Evolutionary conservation across 2,113 vertebrate genomes (phyloP).

Genomic region (Calidris pugnax): DNA sequence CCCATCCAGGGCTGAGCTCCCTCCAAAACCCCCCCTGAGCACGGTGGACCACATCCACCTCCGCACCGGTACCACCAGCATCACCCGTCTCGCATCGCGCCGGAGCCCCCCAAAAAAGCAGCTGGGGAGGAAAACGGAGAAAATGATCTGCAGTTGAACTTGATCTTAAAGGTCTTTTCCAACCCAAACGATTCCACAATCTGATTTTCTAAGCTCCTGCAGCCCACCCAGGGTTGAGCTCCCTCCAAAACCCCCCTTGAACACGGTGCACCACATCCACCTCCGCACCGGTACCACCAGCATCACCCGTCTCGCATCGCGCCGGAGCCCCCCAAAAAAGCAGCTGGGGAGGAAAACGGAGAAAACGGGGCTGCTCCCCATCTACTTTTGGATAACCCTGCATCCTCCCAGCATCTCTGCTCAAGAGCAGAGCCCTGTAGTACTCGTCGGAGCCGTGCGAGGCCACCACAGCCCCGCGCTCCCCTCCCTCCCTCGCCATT

Average conservation of each 20-base stretch:
- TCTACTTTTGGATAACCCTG: rapidly evolving
- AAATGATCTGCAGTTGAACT: background rate
- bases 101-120: rapidly evolving
- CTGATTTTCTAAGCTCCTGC: background rate
- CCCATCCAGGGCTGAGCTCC: rapidly evolving
- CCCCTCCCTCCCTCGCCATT: background rate
- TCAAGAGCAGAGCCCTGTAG: background rate
- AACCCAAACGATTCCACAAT: background rate
- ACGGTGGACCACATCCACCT: rapidly evolving
- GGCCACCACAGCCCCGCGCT: slow-evolving; percentile 35
- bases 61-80: background rate
- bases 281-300: background rate
- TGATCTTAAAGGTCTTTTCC: background rate
- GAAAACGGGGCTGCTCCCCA: rapidly evolving
- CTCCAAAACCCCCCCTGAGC: rapidly evolving
- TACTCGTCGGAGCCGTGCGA: background rate
- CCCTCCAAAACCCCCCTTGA: rapidly evolving
- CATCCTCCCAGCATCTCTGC: background rate
- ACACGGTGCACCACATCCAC: rapidly evolving
- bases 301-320: rapidly evolving
- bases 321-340: rapidly evolving
- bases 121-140: no score
- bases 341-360: rapidly evolving
- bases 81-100: rapidly evolving
- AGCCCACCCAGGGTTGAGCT: rapidly evolving